Conservation (phyloP, 2,797 vertebrate genomes). For the Alauda arvensis region DNA sequence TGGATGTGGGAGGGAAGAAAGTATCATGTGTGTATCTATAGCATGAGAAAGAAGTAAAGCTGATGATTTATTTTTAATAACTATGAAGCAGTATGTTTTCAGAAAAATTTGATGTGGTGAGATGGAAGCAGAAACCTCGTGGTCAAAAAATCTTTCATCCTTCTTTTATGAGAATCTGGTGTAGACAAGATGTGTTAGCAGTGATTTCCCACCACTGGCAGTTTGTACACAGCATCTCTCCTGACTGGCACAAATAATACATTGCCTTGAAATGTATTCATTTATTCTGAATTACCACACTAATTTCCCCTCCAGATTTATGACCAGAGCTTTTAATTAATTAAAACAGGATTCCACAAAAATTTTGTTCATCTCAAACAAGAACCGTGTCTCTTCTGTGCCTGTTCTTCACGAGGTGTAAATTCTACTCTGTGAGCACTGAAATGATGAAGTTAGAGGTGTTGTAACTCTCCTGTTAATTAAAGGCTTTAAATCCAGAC, state of each 20-base stretch:
- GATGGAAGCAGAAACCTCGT: not conserved
- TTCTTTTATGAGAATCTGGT: not conserved
- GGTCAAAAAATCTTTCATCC: not conserved
- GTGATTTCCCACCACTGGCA: not conserved
- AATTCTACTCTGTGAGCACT: not conserved
- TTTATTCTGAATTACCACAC: not conserved
- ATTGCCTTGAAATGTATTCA: not conserved
- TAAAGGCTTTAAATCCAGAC: not conserved
- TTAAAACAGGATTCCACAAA: not conserved
- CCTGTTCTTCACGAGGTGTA: not conserved
- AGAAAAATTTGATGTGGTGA: conserved; percentile 13
- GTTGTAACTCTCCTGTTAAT: not conserved
- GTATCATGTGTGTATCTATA: conserved; percentile 12
- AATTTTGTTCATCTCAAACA: not conserved
- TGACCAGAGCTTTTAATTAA: not conserved
- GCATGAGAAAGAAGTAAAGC: conserved; percentile 9
- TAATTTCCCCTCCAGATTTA: not conserved
- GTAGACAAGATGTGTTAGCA: not conserved
- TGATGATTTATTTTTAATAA: conserved; percentile 43
- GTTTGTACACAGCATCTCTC: not conserved
- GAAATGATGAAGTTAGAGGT: not conserved
- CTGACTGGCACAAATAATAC: not conserved
- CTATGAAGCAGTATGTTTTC: conserved; percentile 38
- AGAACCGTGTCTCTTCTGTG: not conserved
- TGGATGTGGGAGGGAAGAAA: conserved; percentile 17